These are phyloP conservation scores for Corbicula japonica DNA, from an alignment of 2,888 invertebrate species.

Conservation along the genomic window DNA sequence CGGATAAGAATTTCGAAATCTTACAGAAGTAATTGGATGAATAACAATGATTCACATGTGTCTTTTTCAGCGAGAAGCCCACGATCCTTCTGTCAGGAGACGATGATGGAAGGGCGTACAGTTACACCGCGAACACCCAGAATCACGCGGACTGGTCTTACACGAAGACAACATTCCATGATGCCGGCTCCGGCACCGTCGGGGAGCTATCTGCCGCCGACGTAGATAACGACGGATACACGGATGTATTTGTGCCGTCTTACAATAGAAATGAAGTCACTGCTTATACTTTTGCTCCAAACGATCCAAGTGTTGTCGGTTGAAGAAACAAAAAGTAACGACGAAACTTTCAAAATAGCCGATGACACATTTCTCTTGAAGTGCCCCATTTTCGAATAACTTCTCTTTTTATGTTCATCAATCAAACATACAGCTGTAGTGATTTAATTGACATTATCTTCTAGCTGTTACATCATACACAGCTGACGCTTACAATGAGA, in stretches of 20 bases:
- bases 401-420: too few species aligned
- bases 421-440: too few species aligned
- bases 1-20: too few species aligned
- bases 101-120: constrained; percentile 78
- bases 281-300: constrained; percentile 68
- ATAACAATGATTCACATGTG: too few species aligned
- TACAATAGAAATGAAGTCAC: constrained; percentile 71
- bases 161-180: constrained; percentile 63
- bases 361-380: too few species aligned
- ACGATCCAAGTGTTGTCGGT: constrained; percentile 1
- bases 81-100: constrained; percentile 79
- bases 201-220: constrained; percentile 76
- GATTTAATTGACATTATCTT: too few species aligned
- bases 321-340: too few species aligned
- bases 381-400: too few species aligned
- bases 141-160: constrained; percentile 75
- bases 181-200: constrained; percentile 74
- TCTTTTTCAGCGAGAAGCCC: constrained; percentile 65
- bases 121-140: constrained; percentile 64
- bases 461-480: too few species aligned
- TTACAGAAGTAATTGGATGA: too few species aligned
- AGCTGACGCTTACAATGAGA: too few species aligned
- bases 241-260: constrained; percentile 79
- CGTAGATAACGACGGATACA: constrained; percentile 76
- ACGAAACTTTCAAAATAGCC: too few species aligned